Evolutionary conservation across 1,140 invertebrate genomes (phyloP), one percentile per base, ranked within the genome.

Genomic region (Octopus sinensis): DNA sequence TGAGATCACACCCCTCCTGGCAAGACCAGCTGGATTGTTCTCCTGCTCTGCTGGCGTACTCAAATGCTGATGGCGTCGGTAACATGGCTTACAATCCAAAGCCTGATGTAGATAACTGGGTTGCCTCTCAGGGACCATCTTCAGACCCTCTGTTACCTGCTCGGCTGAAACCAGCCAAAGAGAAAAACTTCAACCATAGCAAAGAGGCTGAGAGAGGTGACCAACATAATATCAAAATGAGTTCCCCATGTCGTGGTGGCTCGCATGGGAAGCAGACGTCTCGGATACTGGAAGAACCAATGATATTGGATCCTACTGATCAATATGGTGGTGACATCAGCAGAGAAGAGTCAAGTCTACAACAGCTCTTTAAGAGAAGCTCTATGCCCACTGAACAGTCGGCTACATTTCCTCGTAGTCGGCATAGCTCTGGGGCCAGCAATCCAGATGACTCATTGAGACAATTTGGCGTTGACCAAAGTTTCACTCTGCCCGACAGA

Each of bases 141-240:
- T 23, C 68, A 23, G 90, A 91, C 79, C 89, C 88, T 5, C 82
- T 93, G 82, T 90, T 92, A 85, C 91, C 93, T 78, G 92, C 93
- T 83, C 90, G 92, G 82, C 87, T 93, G 82, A 91, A 92, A 80
- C 91, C 92, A 80, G 90, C 92, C 77, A 94, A 94, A 88, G 93
- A 94, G 88, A 92, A 92, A 85, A 90, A 90, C 75, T 93, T 93
- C 88, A 91, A 91, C 81, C 93, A 94, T 84, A 92, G 91, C 62
- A 94, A 94, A 88, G 92, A 92, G 53, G 92, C 94, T 82, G 93
- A 94, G 89, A 90, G 93, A 85, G 93, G 92, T 51, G 93, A 93
- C 82, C 84, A 78, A 80, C 79, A 71, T 76, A 76, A 83, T 81
- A 7, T 77, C 4, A 51, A 52, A 77, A 13, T 82, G 84, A 68